Evolutionary conservation across 2,113 vertebrate species (phyloP), one percentile per base, ranked within the genome.

Genomic region (Camelus dromedarius): DNA sequence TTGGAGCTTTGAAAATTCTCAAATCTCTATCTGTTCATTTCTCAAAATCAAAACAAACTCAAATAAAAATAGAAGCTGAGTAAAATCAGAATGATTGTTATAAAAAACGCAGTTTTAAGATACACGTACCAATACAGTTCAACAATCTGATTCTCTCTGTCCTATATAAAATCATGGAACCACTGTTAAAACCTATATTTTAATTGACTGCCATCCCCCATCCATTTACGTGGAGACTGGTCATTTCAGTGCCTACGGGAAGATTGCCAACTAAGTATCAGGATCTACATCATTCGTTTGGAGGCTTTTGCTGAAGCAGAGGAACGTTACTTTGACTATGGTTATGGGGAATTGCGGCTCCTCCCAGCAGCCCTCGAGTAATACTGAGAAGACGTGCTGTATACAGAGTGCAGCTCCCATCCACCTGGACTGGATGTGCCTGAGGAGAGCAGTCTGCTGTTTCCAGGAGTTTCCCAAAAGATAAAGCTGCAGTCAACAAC

Each of bases 1-100:
- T 52, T 89, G 24, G 62, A 24, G 58, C 35, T 95, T 86, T 87
- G 58, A 96, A 95, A 91, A 62, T 94, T 0, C 5, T 38, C 58
- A 84, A 58, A 35, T 77, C 6, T 35, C 11, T 66, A 50, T 52
- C 35, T 38, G 1, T 46, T 66, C 26, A 69, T 73, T 86, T 75
- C 15, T 73, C 48, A 52, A 77, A 73, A 75, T 14, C 22, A 89
- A 75, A 77, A 8, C 0, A 69, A 54, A 20, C 9, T 7, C 12
- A 80, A 80, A 89, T 91, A 38, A 91, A 94, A 75, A 76, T 54
- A 32, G 5, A 95, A 52, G 26, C 35, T 48, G 56, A 58, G n/a
- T 81, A 80, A 52, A 91, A 95, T 80, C 13, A 52, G 20, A 76
- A 70, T n/a, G 38, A 24, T 46, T 77, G 2, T 42, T 26, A 89